Conservation (phyloP, 2,888 invertebrate species). For the Habroteleia sp. region DNA sequence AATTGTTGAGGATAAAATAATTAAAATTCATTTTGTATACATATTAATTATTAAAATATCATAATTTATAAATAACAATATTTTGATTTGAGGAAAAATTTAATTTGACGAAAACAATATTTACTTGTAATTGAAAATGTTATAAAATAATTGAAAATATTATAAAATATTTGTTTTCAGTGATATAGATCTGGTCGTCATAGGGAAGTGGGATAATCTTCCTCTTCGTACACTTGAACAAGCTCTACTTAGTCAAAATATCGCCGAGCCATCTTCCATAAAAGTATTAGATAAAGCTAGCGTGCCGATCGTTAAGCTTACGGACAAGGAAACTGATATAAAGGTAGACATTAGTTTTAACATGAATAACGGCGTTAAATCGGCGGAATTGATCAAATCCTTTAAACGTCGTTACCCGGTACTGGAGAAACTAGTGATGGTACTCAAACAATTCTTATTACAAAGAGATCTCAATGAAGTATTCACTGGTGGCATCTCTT, state of each 20-base stretch:
- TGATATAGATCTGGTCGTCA: slow-evolving; percentile 85
- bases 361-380: slow-evolving; percentile 98
- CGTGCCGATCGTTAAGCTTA: slow-evolving; percentile 98
- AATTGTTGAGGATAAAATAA: no score
- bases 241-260: slow-evolving; percentile 92
- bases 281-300: slow-evolving; percentile 99
- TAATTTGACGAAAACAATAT: no score
- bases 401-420: slow-evolving; percentile 94
- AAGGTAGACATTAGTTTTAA: slow-evolving; percentile 99
- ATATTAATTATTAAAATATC: no score
- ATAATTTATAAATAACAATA: no score
- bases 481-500: slow-evolving; percentile 99
- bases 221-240: slow-evolving; percentile 95
- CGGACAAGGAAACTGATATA: slow-evolving; percentile 91
- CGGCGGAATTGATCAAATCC: slow-evolving; percentile 96
- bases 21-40: slow-evolving; percentile 39
- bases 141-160: no score
- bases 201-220: slow-evolving; percentile 93
- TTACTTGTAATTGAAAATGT: no score
- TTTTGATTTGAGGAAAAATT: no score
- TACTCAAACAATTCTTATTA: slow-evolving; percentile 98
- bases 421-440: slow-evolving; percentile 96
- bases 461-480: slow-evolving; percentile 99
- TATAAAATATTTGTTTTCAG: slow-evolving; percentile 78
- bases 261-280: slow-evolving; percentile 93